phyloP scores from a whole-genome alignment of 2,888 invertebrate genomes.

The Hypena proboscidalis region DNA sequence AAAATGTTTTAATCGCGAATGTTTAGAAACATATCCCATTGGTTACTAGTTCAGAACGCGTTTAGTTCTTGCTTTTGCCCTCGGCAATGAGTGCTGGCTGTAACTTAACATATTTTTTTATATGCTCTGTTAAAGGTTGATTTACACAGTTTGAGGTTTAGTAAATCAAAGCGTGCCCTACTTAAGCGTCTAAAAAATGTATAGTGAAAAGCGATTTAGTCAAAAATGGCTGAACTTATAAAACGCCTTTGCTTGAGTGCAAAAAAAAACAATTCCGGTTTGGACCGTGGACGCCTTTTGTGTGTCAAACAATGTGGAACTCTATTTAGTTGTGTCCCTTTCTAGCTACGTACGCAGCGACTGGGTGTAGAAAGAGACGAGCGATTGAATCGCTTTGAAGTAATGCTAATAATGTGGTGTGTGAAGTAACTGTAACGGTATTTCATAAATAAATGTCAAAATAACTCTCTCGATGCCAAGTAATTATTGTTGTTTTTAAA shows the following conservation, averaged over 20 bases:
- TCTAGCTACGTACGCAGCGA: background rate
- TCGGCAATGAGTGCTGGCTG: too few relatives aligned
- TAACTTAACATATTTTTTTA: too few relatives aligned
- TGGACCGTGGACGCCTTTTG: constrained; percentile 24
- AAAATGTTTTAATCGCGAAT: too few relatives aligned
- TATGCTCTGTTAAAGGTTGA: too few relatives aligned
- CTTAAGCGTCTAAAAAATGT: too few relatives aligned
- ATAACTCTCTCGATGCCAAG: constrained; percentile 81
- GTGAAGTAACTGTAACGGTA: constrained; percentile 33
- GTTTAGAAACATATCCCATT: too few relatives aligned
- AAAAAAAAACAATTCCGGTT: constrained; percentile 25
- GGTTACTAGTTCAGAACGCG: too few relatives aligned
- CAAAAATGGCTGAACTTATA: background rate
- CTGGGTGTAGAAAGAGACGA: background rate
- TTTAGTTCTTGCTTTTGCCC: too few relatives aligned
- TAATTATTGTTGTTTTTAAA: constrained; percentile 71
- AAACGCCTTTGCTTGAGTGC: constrained; percentile 20
- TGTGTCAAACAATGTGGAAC: background rate
- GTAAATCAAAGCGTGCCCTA: too few relatives aligned
- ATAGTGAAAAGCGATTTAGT: too few relatives aligned
- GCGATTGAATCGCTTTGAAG: constrained; percentile 7
- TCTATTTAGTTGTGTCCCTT: constrained; percentile 9
- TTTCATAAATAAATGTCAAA: constrained; percentile 59
- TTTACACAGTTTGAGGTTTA: too few relatives aligned
- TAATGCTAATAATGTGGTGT: constrained; percentile 20